Conservation (phyloP, 2,888 invertebrate genomes). For the Diabrotica balteata region DNA sequence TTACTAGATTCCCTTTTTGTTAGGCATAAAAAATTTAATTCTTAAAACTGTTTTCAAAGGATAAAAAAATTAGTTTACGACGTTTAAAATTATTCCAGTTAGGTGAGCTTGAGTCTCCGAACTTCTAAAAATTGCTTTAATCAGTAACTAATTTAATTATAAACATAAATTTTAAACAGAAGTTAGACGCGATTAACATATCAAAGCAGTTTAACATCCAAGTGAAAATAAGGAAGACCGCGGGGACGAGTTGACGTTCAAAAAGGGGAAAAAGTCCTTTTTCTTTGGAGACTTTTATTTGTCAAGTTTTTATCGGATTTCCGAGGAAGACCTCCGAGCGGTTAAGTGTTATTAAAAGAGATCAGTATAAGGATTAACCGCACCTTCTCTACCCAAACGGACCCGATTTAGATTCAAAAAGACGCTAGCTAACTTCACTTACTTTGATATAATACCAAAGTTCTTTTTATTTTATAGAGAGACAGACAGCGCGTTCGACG, state of each 20-base stretch:
- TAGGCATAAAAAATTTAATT: too few species aligned
- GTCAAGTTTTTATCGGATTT: conserved; percentile 43
- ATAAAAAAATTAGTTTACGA: too few species aligned
- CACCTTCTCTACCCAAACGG: conserved; percentile 3
- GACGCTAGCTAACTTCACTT: too few species aligned
- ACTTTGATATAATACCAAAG: too few species aligned
- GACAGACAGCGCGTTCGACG: too few species aligned
- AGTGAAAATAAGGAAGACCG: conserved; percentile 6
- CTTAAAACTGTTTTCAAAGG: too few species aligned
- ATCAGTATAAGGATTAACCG: conserved; percentile 25
- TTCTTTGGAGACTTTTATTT: conserved; percentile 40
- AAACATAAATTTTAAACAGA: conserved; percentile 25
- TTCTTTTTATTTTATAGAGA: too few species aligned
- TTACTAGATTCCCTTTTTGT: too few species aligned
- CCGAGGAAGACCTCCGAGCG: conserved; percentile 32
- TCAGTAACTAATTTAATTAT: conserved; percentile 29
- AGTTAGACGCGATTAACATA: conserved; percentile 27
- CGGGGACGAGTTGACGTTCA: conserved; percentile 5
- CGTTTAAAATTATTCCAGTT: too few species aligned
- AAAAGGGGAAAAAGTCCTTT: conserved; percentile 19
- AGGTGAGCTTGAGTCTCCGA: not conserved
- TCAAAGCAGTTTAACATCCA: conserved; percentile 26
- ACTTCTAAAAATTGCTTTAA: conserved; percentile 12
- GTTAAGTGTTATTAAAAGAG: conserved; percentile 33
- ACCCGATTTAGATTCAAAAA: not conserved